Conservation (phyloP, 2,888 invertebrate species). For the Hypercompe scribonia region DNA sequence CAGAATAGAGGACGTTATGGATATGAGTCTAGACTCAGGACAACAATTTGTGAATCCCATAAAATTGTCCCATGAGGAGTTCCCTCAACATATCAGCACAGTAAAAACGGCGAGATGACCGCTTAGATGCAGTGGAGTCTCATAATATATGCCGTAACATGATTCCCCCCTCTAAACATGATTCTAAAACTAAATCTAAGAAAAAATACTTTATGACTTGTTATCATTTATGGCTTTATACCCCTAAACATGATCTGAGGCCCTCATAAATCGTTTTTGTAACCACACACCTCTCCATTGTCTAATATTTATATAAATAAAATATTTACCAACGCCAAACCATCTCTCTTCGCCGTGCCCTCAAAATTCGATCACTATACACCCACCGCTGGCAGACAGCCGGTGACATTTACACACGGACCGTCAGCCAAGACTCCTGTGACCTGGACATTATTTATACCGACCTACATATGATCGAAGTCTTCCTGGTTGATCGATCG, state of each 20-base stretch:
- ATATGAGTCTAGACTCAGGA: no score
- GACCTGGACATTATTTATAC: constrained; percentile 49
- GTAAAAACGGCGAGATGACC: no score
- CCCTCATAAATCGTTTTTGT: neutral
- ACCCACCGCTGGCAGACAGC: constrained; percentile 32
- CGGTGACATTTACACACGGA: constrained; percentile 41
- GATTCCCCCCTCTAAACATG: no score
- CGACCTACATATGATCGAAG: constrained; percentile 33
- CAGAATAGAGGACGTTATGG: no score
- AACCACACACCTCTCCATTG: neutral
- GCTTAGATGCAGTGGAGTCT: no score
- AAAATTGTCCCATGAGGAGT: no score
- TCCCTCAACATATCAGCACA: no score
- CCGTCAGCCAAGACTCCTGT: constrained; percentile 38
- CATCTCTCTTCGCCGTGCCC: constrained; percentile 45
- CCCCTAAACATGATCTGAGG: neutral
- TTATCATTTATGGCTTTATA: neutral
- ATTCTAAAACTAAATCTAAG: no score
- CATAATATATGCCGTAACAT: no score
- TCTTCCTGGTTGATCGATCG: constrained; percentile 48
- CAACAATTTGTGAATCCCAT: no score
- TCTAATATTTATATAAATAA: constrained; percentile 7
- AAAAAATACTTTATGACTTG: no score
- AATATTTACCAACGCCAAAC: constrained; percentile 22
- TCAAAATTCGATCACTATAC: constrained; percentile 45